phyloP scores from a whole-genome alignment of 2,888 invertebrate genomes.

The Mycogona germanica region DNA sequence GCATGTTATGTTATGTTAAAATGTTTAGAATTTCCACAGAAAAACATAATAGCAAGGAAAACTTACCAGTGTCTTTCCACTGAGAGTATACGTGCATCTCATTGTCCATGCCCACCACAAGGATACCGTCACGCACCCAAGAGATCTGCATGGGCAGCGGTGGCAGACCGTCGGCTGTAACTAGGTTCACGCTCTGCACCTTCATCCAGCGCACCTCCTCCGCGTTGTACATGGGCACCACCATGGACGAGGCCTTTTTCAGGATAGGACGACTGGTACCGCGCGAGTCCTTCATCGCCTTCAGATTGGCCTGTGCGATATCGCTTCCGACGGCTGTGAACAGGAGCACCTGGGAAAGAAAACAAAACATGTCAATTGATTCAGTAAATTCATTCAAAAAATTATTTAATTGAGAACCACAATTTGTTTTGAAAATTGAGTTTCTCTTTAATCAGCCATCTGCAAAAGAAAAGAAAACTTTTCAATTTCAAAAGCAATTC shows the following conservation, averaged over 20 bases:
- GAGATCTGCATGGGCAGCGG: slow-evolving; percentile 97
- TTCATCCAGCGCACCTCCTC: slow-evolving; percentile 97
- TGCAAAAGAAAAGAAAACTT: not conserved
- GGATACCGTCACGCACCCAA: slow-evolving; percentile 95
- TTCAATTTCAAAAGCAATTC: not conserved
- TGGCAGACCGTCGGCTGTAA: slow-evolving; percentile 89
- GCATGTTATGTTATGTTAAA: too few relatives aligned
- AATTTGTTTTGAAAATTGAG: too few relatives aligned
- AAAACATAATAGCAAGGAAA: too few relatives aligned
- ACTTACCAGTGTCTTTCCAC: slow-evolving; percentile 45
- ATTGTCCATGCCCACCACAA: slow-evolving; percentile 98
- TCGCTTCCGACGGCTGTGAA: slow-evolving; percentile 92
- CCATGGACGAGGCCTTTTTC: slow-evolving; percentile 80
- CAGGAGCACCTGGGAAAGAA: slow-evolving; percentile 50
- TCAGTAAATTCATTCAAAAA: slow-evolving; percentile 7
- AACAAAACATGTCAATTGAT: not conserved
- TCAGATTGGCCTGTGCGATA: slow-evolving; percentile 85
- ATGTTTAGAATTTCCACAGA: too few relatives aligned
- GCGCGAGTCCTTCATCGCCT: slow-evolving; percentile 52
- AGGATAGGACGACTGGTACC: slow-evolving; percentile 41
- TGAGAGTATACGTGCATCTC: slow-evolving; percentile 99
- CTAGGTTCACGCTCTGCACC: slow-evolving; percentile 72
- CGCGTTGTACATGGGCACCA: slow-evolving; percentile 65
- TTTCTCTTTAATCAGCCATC: not conserved
- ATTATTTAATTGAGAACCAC: not conserved